Evolutionary conservation across 2,113 vertebrate species (phyloP).

Genomic region (Caloenas nicobarica): DNA sequence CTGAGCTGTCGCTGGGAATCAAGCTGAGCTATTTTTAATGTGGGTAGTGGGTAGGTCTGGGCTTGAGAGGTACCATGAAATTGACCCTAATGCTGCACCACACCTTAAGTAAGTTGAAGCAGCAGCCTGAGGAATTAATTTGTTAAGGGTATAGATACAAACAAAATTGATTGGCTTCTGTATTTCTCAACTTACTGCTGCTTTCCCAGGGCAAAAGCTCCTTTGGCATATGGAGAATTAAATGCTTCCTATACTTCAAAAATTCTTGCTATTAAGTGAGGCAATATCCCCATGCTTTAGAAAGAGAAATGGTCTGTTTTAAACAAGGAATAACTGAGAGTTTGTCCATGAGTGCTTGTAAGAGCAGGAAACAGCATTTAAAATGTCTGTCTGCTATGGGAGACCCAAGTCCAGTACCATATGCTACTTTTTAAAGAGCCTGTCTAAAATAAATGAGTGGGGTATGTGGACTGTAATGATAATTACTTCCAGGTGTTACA

Average conservation of each 20-base stretch:
- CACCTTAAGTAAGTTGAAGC: background rate
- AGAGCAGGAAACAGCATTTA: background rate
- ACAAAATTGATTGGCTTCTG: background rate
- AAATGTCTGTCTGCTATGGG: background rate
- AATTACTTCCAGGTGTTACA: background rate
- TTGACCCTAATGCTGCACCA: background rate
- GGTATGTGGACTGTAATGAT: background rate
- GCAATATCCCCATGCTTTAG: background rate
- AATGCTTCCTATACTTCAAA: background rate
- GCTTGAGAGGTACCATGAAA: background rate
- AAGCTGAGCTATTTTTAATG: background rate
- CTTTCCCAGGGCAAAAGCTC: background rate
- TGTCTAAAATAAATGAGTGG: background rate
- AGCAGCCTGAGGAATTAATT: background rate
- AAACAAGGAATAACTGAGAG: background rate
- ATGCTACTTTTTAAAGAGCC: background rate
- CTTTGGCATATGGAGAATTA: background rate
- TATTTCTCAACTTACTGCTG: background rate
- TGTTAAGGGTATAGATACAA: background rate
- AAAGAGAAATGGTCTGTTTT: background rate
- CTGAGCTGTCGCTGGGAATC: background rate
- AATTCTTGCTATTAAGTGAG: background rate
- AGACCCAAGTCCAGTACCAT: background rate
- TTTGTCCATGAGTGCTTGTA: background rate
- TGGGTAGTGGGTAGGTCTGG: background rate